Base-by-base conservation (phyloP, 2,888 invertebrate species). In the Horisme vitalbata region DNA sequence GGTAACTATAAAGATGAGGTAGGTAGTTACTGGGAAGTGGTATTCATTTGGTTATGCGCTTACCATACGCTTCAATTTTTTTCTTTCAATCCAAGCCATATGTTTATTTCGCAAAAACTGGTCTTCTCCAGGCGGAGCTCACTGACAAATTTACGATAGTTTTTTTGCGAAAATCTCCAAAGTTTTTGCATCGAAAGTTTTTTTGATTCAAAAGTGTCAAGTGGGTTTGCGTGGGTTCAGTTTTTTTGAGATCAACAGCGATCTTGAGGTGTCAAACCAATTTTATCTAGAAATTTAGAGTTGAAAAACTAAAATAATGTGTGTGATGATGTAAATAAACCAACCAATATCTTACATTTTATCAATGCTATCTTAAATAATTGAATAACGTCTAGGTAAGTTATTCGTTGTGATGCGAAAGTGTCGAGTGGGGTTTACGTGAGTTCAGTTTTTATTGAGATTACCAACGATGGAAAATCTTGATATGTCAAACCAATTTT, bases 61-160 rank as follows among this genome's bases (percentile, higher is more conserved):
- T 18, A 7, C 18, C n/a, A n/a, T 23, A 26, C 0, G 2, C 9
- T 6, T 11, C 10, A 26, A 5, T 9, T 26, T 26, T 26, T 11
- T 10, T 26, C 3, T 26, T 13, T 12, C 2, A 24, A 11, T 27
- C 18, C 18, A 18, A 18, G 6, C 3, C 15, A 27, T 5, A 6
- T 27, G 5, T 6, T 11, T 4, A 4, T n/a, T 13, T 3, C 2
- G 14, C 62, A 73, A 72, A 73, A 75, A 74, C 63, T 18, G 38
- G 48, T 34, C 52, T 23, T 46, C 52, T 38, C 37, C 27, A 41
- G 71, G 74, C 71, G 71, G 65, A 50, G 65, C 45, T 39, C 56
- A 60, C 63, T 79, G 81, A 82, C 79, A 82, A 78, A 80, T 81
- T 81, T 82, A 82, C 75, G 75, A 65, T 55, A 56, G 45, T 75